These are phyloP conservation scores for Galeopsomyia nigrocyanea DNA, from an alignment of 2,888 invertebrate species.

Conservation along the genomic window DNA sequence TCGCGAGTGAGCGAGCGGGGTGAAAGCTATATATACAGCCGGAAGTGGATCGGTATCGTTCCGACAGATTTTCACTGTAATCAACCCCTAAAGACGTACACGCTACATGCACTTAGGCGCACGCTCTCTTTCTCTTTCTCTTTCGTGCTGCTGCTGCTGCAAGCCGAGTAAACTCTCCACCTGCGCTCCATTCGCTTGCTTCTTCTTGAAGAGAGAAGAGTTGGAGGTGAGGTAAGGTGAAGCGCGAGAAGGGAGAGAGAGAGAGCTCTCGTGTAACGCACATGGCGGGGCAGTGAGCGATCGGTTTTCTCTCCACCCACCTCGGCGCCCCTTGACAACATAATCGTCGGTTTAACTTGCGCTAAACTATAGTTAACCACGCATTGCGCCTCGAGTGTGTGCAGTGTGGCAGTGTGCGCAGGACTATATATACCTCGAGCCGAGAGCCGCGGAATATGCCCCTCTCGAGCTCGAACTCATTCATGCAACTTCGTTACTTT, in stretches of 20 bases:
- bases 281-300: constrained; percentile 62
- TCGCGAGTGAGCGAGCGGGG: not conserved
- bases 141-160: constrained; percentile 38
- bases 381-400: constrained; percentile 52
- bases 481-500: too few relatives aligned
- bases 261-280: constrained; percentile 18
- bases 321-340: constrained; percentile 62
- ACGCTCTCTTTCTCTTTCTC: too few relatives aligned
- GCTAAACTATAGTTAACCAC: constrained; percentile 66
- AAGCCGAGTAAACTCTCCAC: constrained; percentile 33
- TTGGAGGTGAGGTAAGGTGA: constrained; percentile 5
- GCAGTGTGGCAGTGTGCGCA: constrained; percentile 5
- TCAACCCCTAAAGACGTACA: constrained; percentile 13
- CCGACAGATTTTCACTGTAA: constrained; percentile 21
- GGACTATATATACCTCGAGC: too few relatives aligned
- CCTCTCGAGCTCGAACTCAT: not conserved
- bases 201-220: too few relatives aligned
- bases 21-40: constrained; percentile 6
- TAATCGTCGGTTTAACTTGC: constrained; percentile 68
- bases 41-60: not conserved
- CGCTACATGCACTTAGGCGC: constrained; percentile 1
- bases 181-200: too few relatives aligned
- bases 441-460: too few relatives aligned
- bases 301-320: constrained; percentile 66
- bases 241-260: constrained; percentile 20